A percentile compares a stretch with the other conserved stretches of the same genome.
Conservation (phyloP, 2,113 vertebrate species). For the Corydoras maculifer region DNA sequence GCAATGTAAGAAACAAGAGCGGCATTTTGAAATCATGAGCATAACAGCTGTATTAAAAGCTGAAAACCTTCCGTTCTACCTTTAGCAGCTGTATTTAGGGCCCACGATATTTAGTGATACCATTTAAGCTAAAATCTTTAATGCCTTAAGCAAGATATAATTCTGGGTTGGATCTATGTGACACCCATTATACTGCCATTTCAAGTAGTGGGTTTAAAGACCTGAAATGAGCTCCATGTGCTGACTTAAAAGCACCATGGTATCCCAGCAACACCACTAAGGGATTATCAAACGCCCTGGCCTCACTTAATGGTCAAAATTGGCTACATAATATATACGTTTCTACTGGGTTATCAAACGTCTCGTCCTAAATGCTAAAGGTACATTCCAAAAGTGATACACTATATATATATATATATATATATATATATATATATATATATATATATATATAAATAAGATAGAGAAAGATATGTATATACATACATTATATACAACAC, state of each 20-base stretch:
- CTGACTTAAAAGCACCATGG: neutral
- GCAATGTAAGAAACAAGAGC: too few relatives aligned
- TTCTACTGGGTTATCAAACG: neutral
- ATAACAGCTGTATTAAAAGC: neutral
- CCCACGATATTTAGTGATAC: neutral
- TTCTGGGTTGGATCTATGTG: neutral
- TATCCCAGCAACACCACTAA: neutral
- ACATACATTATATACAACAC: too few relatives aligned
- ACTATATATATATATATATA: too few relatives aligned
- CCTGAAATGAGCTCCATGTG: neutral
- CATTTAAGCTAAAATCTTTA: neutral
- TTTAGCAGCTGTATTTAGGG: neutral
- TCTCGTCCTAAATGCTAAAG: too few relatives aligned
- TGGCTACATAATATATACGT: neutral
- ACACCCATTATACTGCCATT: conserved; percentile 2
- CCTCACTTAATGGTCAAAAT: neutral
- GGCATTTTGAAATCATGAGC: neutral
- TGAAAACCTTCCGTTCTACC: too few relatives aligned
- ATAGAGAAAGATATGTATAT: too few relatives aligned
- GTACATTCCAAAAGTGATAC: too few relatives aligned
- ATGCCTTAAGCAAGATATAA: neutral
- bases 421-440: too few relatives aligned
- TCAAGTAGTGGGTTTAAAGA: neutral
- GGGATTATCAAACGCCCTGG: neutral
- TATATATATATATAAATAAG: too few relatives aligned